These are phyloP conservation scores for Drosophila mauritiana DNA, from an alignment of 1,140 invertebrate species.

Conservation along the genomic window DNA sequence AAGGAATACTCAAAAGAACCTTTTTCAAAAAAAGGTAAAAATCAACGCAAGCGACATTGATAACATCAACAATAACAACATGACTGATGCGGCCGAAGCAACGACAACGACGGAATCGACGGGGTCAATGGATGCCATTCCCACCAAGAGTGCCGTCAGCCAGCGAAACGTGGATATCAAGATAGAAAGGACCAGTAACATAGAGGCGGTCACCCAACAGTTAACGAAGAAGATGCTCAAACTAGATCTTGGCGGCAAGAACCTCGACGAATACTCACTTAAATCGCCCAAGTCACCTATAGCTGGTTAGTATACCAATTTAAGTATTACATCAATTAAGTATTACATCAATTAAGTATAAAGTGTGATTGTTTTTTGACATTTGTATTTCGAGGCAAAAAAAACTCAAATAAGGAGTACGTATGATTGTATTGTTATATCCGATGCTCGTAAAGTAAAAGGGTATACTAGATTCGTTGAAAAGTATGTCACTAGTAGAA, in stretches of 20 bases:
- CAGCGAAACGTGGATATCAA: conserved; percentile 86
- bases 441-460: no score
- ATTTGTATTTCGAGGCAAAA: no score
- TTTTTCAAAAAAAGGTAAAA: conserved; percentile 1
- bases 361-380: no score
- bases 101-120: conserved; percentile 6
- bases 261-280: conserved; percentile 73
- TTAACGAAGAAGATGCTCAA: conserved; percentile 89
- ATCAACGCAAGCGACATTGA: conserved; percentile 1
- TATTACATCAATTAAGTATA: neutral
- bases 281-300: conserved; percentile 84
- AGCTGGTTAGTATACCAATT: conserved; percentile 57
- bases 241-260: conserved; percentile 85
- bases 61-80: conserved; percentile 36
- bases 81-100: conserved; percentile 54
- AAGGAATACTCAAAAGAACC: conserved; percentile 10
- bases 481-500: no score
- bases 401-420: no score
- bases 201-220: conserved; percentile 86
- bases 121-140: conserved; percentile 5
- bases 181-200: conserved; percentile 68
- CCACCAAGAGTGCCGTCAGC: conserved; percentile 86
- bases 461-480: no score
- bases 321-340: neutral
- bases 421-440: no score